These are phyloP conservation scores for Lasioglossum leucozonium DNA, from an alignment of 2,888 invertebrate species.

Conservation along the genomic window DNA sequence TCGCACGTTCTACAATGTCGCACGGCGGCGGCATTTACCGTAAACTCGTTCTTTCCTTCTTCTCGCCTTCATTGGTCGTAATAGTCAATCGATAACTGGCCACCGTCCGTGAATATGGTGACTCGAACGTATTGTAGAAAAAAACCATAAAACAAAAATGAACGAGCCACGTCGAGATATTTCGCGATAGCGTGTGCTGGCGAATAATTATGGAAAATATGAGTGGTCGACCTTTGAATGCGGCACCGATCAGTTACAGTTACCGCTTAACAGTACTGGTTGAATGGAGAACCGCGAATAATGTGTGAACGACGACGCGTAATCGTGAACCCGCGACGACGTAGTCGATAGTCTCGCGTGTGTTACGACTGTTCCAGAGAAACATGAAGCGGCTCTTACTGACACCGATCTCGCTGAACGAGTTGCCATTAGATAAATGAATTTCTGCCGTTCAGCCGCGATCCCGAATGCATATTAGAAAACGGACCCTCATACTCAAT, in stretches of 20 bases:
- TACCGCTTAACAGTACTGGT: conserved; percentile 51
- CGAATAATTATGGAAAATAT: conserved; percentile 37
- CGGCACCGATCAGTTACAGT: conserved; percentile 49
- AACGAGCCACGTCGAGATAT: background rate
- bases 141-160: background rate
- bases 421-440: background rate
- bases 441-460: conserved; percentile 3
- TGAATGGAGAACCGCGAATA: conserved; percentile 64
- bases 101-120: background rate
- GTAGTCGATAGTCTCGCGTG: conserved; percentile 17
- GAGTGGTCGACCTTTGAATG: conserved; percentile 8
- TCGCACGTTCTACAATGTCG: conserved; percentile 32
- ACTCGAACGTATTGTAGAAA: background rate
- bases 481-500: background rate
- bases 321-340: conserved; percentile 21
- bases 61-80: conserved; percentile 23
- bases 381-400: conserved; percentile 21
- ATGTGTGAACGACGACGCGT: conserved; percentile 39
- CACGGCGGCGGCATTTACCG: conserved; percentile 29
- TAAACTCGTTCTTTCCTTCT: conserved; percentile 31
- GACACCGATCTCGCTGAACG: conserved; percentile 4
- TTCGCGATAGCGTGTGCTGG: background rate
- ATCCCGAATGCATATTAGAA: background rate
- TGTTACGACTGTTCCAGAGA: background rate
- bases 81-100: conserved; percentile 58